Base-by-base conservation (phyloP, 2,113 vertebrate genomes). In the Haemorhous mexicanus region DNA sequence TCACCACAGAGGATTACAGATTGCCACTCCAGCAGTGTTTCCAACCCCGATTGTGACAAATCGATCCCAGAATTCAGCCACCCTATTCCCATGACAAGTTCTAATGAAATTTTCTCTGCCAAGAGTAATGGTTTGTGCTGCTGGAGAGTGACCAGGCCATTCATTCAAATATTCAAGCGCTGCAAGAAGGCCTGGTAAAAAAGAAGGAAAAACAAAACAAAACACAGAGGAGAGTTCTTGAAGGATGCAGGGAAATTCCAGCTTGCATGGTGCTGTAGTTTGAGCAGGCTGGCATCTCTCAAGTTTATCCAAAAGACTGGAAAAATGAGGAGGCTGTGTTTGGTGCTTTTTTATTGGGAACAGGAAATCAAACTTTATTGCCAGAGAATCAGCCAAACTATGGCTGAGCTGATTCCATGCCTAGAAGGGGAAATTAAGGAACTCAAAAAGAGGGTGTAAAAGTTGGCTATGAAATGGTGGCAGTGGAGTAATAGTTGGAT, bases 101-200 rank as follows among this genome's bases (percentile, higher is more conserved):
- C 44, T 95, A 96, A 97, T 96, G 96, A 92, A 92, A 95, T 95
- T 96, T 95, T 91, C 85, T 96, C 75, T 82, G 88, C 86, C 46
- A 87, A 93, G 96, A 98, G 33, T 93, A 53, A 95, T 96, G 91
- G 61, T 75, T n/a, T 52, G 55, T 84, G 88, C 56, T 89, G 28
- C 84, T 59, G 44, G 30, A n/a, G 56, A 70, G 91, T 53, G 73
- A 93, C 87, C 62, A 28, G 61, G 70, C 56, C 68, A 93, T 96
- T 95, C 89, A 74, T 94, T 96, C 94, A 77, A 90, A 96, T 96
- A 69, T 90, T 88, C 49, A 64, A 93, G 58, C 23, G 28, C n/a
- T n/a, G n/a, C 20, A 53, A 73, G 78, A 77, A 62, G 7, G 16
- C 12, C 15, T 80, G 46, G 27, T 35, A 39, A 24, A 68, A 55